Evolutionary conservation across 2,113 vertebrate species (phyloP).

Genomic region (Phalacrocorax pelagicus): DNA sequence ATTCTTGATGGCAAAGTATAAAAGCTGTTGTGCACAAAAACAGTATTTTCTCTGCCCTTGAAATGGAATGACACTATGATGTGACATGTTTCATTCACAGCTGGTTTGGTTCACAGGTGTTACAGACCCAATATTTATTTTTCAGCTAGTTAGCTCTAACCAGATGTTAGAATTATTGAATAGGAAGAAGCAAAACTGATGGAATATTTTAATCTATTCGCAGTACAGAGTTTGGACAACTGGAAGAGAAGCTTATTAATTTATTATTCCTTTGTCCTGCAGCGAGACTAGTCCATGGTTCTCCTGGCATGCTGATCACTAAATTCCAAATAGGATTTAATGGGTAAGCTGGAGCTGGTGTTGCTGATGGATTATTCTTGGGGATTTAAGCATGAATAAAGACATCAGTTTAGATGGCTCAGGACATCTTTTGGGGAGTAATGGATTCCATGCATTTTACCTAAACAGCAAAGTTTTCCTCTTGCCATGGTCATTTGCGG

Average conservation of each 20-base stretch:
- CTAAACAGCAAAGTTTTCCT: background rate
- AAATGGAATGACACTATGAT: background rate
- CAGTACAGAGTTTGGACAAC: background rate
- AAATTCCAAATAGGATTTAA: slow-evolving; percentile 55
- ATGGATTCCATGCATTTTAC: background rate
- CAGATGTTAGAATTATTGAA: background rate
- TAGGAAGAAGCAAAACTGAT: background rate
- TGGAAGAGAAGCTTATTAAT: background rate
- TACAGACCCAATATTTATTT: background rate
- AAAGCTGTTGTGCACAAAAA: background rate
- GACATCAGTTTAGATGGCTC: background rate
- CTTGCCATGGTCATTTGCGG: background rate
- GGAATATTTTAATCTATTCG: background rate
- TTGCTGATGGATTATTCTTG: slow-evolving; percentile 48
- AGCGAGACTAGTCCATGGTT: background rate
- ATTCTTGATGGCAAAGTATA: background rate
- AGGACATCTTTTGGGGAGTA: background rate
- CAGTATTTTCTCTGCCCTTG: background rate
- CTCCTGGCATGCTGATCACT: background rate
- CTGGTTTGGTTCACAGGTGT: background rate
- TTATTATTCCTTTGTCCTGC: background rate
- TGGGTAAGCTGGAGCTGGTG: background rate
- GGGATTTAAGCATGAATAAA: slow-evolving; percentile 36
- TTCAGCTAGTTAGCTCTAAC: background rate
- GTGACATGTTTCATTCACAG: background rate